Conservation (phyloP, 2,888 invertebrate species). For the Rhingia rostrata region DNA sequence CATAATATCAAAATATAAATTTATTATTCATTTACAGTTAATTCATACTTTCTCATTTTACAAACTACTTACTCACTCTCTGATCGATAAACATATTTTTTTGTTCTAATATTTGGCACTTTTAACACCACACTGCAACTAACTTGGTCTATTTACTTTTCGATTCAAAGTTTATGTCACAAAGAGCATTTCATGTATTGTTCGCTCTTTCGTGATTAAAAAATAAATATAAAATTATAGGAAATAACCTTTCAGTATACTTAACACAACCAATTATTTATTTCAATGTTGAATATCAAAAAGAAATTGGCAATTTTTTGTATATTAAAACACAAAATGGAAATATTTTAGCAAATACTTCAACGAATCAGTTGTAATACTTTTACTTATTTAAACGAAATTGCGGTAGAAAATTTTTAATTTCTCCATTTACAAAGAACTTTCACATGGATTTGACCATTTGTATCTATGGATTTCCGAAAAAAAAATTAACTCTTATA, state of each 20-base stretch:
- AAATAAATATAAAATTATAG: constrained; percentile 32
- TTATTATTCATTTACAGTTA: no score
- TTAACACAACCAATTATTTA: constrained; percentile 44
- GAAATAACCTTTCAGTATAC: constrained; percentile 14
- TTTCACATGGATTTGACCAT: constrained; percentile 33
- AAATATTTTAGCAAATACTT: background rate
- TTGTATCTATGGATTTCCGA: constrained; percentile 58
- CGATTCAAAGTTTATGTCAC: constrained; percentile 1
- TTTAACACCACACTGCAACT: background rate
- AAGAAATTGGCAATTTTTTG: background rate
- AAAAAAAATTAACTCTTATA: constrained; percentile 30
- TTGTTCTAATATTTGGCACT: constrained; percentile 19
- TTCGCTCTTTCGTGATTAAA: constrained; percentile 26
- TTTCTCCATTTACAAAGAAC: constrained; percentile 40
- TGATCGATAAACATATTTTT: constrained; percentile 2
- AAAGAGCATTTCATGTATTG: constrained; percentile 45
- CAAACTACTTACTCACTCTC: constrained; percentile 18
- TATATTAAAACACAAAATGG: background rate
- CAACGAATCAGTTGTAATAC: no score
- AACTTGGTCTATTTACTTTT: constrained; percentile 21
- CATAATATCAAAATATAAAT: no score
- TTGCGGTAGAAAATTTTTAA: constrained; percentile 19
- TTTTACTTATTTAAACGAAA: constrained; percentile 22
- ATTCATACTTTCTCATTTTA: background rate
- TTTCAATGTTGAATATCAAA: background rate